Evolutionary conservation across 2,797 vertebrate genomes (phyloP).

Genomic region (Erethizon dorsatum): DNA sequence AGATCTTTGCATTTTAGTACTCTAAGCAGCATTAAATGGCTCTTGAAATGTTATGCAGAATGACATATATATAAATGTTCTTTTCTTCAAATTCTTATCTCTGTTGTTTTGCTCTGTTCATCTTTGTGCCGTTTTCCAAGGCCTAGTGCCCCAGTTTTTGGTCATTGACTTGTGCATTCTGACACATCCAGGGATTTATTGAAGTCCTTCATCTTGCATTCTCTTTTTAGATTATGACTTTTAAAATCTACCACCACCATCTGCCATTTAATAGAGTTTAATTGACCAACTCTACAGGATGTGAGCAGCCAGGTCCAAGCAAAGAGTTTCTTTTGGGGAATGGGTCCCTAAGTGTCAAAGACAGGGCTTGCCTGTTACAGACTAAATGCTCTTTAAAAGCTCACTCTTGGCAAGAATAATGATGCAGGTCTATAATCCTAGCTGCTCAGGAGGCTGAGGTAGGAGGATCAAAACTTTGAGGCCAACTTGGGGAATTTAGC

Average conservation of each 20-base stretch:
- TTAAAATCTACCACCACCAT: neutral
- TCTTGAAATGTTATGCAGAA: neutral
- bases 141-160: neutral
- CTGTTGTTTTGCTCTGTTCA: neutral
- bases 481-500: no score
- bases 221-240: neutral
- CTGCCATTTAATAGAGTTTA: neutral
- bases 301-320: neutral
- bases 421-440: no score
- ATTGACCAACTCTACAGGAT: neutral
- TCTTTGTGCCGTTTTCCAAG: neutral
- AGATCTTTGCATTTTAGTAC: neutral
- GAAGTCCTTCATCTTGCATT: neutral
- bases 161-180: neutral
- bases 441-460: no score
- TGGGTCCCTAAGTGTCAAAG: neutral
- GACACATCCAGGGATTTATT: neutral
- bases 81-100: neutral
- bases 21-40: neutral
- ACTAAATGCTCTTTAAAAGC: neutral
- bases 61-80: neutral
- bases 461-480: no score
- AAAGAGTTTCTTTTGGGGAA: neutral
- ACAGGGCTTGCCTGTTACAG: neutral
- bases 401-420: neutral